These are phyloP conservation scores for Morpho deidamia DNA, from an alignment of 2,888 invertebrate species.

Conservation along the genomic window DNA sequence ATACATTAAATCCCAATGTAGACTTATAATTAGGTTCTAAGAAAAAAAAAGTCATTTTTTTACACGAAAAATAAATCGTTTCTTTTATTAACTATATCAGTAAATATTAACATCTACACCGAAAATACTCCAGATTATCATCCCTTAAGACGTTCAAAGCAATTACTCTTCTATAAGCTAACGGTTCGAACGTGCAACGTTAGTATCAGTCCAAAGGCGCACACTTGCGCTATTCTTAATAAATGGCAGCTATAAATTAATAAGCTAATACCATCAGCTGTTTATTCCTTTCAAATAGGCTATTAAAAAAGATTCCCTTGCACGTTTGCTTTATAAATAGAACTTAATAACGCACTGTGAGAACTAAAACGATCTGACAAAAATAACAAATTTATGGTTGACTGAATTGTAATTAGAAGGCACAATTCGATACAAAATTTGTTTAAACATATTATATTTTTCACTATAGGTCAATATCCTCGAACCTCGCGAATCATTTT, in stretches of 20 bases:
- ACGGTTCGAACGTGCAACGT: slow-evolving; percentile 7
- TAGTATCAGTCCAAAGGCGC: slow-evolving; percentile 10
- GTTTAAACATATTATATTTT: no score
- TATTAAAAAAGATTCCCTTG: background rate
- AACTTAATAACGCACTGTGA: background rate
- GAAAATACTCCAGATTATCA: background rate
- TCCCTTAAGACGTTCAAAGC: background rate
- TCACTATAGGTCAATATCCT: no score
- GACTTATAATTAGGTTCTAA: no score
- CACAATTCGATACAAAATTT: no score
- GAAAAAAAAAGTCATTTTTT: no score
- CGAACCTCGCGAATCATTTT: no score
- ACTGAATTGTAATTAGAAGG: no score
- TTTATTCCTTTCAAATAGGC: slow-evolving; percentile 15
- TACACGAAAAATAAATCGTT: no score
- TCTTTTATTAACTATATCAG: no score
- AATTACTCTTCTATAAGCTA: slow-evolving; percentile 14
- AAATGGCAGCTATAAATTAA: slow-evolving; percentile 26
- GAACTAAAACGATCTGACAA: no score
- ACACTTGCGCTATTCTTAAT: slow-evolving; percentile 21
- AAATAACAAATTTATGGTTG: no score
- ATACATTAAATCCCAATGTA: no score
- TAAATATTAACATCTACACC: background rate
- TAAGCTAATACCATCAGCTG: slow-evolving; percentile 24
- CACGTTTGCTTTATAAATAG: background rate